These are phyloP conservation scores for Tanypteryx hageni DNA, from an alignment of 2,888 invertebrate species.

Conservation along the genomic window DNA sequence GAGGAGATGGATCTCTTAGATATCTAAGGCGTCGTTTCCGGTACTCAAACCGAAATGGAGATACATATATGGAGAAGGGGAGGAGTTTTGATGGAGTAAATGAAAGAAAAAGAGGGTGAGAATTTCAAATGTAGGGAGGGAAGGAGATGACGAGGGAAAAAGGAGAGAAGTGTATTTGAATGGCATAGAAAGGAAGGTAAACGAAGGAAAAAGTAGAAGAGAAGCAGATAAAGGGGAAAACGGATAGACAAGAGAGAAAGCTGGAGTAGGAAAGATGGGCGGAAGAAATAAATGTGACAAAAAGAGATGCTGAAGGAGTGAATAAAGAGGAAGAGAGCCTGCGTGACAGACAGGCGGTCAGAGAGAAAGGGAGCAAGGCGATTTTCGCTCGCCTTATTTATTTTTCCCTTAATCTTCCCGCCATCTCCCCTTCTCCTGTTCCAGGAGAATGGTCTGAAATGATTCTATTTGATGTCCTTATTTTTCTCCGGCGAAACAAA, in stretches of 20 bases:
- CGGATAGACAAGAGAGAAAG: not conserved
- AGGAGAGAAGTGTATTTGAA: too few relatives aligned
- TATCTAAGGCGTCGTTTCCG: not conserved
- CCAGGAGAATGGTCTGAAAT: not conserved
- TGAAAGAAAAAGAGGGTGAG: not conserved
- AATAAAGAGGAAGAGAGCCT: not conserved
- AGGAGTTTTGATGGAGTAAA: not conserved
- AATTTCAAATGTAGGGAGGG: too few relatives aligned
- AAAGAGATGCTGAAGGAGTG: too few relatives aligned
- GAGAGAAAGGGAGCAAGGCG: not conserved
- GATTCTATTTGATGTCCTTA: slow-evolving; percentile 15
- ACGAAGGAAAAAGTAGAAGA: not conserved
- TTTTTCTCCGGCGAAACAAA: not conserved
- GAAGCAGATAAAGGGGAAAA: not conserved
- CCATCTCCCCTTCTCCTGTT: not conserved
- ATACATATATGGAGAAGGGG: not conserved
- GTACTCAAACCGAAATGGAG: not conserved
- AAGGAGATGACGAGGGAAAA: too few relatives aligned
- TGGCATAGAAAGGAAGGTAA: not conserved
- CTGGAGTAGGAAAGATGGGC: not conserved
- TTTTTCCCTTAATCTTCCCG: not conserved
- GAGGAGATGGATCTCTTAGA: not conserved
- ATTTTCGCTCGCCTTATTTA: slow-evolving; percentile 7
- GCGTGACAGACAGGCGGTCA: not conserved
- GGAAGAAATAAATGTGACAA: not conserved